Evolutionary conservation across 2,888 invertebrate species (phyloP).

Genomic region (Lagria hirta): DNA sequence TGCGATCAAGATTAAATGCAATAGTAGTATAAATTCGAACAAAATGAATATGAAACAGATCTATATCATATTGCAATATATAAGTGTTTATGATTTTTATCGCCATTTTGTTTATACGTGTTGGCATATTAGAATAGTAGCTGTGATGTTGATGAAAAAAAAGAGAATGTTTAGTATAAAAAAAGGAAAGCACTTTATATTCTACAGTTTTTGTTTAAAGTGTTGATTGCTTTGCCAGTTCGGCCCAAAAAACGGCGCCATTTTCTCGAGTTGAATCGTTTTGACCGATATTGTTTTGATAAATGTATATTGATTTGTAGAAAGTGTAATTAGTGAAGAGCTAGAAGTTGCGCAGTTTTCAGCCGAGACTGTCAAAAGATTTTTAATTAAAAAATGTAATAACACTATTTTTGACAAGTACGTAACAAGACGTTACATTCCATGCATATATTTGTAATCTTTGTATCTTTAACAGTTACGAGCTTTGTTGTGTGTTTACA

Average conservation of each 20-base stretch:
- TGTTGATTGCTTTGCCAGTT: no score
- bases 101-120: constrained; percentile 43
- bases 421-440: constrained; percentile 49
- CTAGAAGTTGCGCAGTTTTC: constrained; percentile 21
- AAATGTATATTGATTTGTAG: constrained; percentile 25
- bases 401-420: constrained; percentile 53
- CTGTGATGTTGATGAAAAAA: constrained; percentile 48
- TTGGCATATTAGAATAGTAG: constrained; percentile 49
- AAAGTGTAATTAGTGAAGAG: constrained; percentile 16
- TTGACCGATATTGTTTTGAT: no score
- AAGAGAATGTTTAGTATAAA: constrained; percentile 39
- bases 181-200: constrained; percentile 24
- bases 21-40: constrained; percentile 32
- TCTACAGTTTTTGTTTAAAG: constrained; percentile 11
- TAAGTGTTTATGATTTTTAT: constrained; percentile 24
- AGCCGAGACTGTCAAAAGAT: constrained; percentile 20
- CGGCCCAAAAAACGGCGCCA: constrained; percentile 8
- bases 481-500: constrained; percentile 54
- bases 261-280: constrained; percentile 17
- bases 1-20: constrained; percentile 21
- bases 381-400: constrained; percentile 30
- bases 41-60: constrained; percentile 32
- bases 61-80: constrained; percentile 46
- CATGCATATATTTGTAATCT: constrained; percentile 48
- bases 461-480: constrained; percentile 39